A percentile compares a stretch with the other conserved stretches of the same genome.
phyloP scores from a whole-genome alignment of 2,888 invertebrate genomes.

The Cartodere bifasciata region DNA sequence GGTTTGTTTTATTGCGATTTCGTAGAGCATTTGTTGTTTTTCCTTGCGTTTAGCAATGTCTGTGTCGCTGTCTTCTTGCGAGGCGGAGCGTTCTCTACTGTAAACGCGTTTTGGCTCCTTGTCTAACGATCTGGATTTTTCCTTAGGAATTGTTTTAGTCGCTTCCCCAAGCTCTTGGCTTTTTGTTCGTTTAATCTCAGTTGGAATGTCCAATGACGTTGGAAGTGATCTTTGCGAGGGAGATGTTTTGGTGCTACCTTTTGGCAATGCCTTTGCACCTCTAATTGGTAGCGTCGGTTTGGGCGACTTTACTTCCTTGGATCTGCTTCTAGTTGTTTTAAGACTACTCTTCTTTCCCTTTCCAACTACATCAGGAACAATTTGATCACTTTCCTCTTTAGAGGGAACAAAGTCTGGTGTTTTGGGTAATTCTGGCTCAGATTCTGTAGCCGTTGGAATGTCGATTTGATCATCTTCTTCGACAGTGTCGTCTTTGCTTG shows the following conservation, averaged over 20 bases:
- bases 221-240: constrained; percentile 37
- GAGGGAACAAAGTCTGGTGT: constrained; percentile 32
- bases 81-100: constrained; percentile 55
- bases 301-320: constrained; percentile 17
- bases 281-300: too few species aligned
- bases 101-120: constrained; percentile 43
- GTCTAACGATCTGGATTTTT: constrained; percentile 57
- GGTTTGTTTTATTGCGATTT: constrained; percentile 62
- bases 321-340: too few species aligned
- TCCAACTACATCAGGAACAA: constrained; percentile 32
- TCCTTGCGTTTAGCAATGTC: constrained; percentile 61
- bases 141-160: constrained; percentile 42
- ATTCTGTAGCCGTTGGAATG: constrained; percentile 24
- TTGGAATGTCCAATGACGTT: constrained; percentile 18
- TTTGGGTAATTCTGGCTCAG: constrained; percentile 27
- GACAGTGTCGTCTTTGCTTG: constrained; percentile 79
- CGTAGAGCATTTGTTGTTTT: constrained; percentile 61
- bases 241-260: constrained; percentile 9
- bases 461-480: constrained; percentile 60
- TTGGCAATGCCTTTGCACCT: constrained; percentile 12
- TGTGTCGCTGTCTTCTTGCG: constrained; percentile 59
- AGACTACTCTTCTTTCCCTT: constrained; percentile 23
- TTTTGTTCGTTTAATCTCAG: constrained; percentile 43
- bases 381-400: constrained; percentile 34
- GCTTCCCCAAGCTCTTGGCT: constrained; percentile 48